These are phyloP conservation scores for Limnothrissa miodon DNA, from an alignment of 2,113 vertebrate genomes.

Conservation along the genomic window DNA sequence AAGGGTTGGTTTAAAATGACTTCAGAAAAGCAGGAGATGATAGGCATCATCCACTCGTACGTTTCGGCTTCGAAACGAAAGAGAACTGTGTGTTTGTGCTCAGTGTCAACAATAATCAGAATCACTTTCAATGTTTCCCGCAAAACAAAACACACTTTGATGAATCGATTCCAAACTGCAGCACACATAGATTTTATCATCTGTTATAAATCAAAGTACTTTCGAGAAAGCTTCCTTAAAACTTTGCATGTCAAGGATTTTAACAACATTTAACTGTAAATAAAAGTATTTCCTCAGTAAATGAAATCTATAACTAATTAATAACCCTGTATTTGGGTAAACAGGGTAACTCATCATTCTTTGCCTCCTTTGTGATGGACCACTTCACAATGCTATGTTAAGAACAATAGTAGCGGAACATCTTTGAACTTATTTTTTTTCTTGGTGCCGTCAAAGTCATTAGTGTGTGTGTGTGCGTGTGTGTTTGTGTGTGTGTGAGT, in stretches of 20 bases:
- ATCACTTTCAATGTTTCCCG: background rate
- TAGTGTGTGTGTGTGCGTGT: background rate
- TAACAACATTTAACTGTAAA: background rate
- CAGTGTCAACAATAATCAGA: slow-evolving; percentile 2
- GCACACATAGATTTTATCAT: background rate
- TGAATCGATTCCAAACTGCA: background rate
- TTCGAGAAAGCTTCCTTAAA: background rate
- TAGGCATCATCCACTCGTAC: no score
- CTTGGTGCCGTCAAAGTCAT: background rate
- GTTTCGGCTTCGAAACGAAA: no score
- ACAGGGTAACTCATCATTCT: background rate
- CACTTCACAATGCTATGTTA: background rate
- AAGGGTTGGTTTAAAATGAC: no score
- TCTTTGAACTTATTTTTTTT: background rate
- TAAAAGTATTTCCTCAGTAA: background rate
- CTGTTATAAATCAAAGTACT: background rate
- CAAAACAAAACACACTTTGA: background rate
- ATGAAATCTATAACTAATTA: background rate
- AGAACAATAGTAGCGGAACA: background rate
- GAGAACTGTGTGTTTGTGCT: background rate
- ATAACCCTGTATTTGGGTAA: background rate
- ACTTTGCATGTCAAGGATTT: background rate
- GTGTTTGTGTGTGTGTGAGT: background rate
- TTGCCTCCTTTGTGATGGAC: background rate
- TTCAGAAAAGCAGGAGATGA: no score